Evolutionary conservation across 2,888 invertebrate genomes (phyloP).

Genomic region (Ametastegia equiseti): DNA sequence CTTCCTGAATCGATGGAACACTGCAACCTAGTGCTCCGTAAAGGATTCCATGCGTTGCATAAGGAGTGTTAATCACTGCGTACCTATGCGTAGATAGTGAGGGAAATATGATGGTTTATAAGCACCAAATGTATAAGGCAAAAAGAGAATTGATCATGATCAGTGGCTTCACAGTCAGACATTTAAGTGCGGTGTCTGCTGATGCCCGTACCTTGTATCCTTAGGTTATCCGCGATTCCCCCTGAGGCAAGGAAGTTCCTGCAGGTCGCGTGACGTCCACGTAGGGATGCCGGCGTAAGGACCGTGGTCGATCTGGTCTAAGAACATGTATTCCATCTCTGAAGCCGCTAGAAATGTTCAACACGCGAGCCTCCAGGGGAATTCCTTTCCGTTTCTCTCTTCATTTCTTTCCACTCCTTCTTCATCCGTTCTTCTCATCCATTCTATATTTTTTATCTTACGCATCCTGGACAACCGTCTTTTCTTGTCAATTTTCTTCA

Average conservation of each 20-base stretch:
- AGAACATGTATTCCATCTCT: constrained; percentile 43
- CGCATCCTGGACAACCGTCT: too few relatives aligned
- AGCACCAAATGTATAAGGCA: too few relatives aligned
- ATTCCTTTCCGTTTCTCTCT: constrained; percentile 63
- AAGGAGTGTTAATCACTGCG: too few relatives aligned
- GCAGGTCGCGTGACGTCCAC: constrained; percentile 45
- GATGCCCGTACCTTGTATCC: constrained; percentile 23
- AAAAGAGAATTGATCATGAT: too few relatives aligned
- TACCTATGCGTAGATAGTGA: too few relatives aligned
- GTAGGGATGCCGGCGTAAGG: constrained; percentile 28
- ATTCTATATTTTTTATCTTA: constrained; percentile 55
- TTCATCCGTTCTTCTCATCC: constrained; percentile 53
- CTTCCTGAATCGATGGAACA: too few relatives aligned
- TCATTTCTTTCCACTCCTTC: constrained; percentile 59
- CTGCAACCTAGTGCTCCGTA: too few relatives aligned
- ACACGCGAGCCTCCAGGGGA: constrained; percentile 74
- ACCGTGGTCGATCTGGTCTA: constrained; percentile 42
- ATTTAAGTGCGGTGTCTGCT: constrained; percentile 21
- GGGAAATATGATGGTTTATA: too few relatives aligned
- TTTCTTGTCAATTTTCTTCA: constrained; percentile 49
- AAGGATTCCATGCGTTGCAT: too few relatives aligned
- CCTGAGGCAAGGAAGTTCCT: constrained; percentile 37
- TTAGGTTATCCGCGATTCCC: neutral
- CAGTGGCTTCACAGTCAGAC: neutral
- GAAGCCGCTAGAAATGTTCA: constrained; percentile 68